Percentiles rank a stretch among this genome's conserved stretches.
Conservation (phyloP, 2,113 vertebrate genomes). For the Amblyornis subalaris region DNA sequence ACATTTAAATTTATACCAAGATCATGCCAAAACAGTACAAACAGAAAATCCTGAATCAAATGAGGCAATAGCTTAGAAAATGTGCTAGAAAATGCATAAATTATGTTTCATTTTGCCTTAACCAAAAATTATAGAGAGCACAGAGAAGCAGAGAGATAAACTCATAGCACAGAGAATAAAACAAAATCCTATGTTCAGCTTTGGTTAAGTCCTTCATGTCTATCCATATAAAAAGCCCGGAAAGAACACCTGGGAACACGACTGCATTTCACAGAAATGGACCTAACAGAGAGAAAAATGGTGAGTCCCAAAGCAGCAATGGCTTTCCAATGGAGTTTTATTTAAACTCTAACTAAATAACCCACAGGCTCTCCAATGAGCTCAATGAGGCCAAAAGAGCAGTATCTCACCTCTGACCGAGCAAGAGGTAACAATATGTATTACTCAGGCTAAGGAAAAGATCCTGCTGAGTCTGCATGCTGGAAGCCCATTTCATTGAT, state of each 20-base stretch:
- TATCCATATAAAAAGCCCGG: neutral
- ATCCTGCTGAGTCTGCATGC: slow-evolving; percentile 28
- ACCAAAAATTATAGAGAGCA: neutral
- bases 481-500: slow-evolving; percentile 28
- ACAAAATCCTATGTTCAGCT: neutral
- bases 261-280: neutral
- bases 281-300: neutral
- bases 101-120: neutral
- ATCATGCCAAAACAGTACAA: neutral
- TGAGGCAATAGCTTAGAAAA: neutral
- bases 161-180: neutral
- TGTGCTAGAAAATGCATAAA: neutral
- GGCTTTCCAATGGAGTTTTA: slow-evolving; percentile 16
- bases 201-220: neutral
- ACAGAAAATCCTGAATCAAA: neutral
- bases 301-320: neutral
- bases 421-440: neutral
- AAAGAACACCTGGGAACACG: neutral
- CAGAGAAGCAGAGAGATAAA: neutral
- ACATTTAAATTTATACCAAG: neutral
- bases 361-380: neutral
- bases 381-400: slow-evolving; percentile 46
- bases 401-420: neutral
- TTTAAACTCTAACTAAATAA: slow-evolving; percentile 43
- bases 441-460: neutral